Conservation (phyloP, 2,113 vertebrate species). For the Amia ocellicauda region DNA sequence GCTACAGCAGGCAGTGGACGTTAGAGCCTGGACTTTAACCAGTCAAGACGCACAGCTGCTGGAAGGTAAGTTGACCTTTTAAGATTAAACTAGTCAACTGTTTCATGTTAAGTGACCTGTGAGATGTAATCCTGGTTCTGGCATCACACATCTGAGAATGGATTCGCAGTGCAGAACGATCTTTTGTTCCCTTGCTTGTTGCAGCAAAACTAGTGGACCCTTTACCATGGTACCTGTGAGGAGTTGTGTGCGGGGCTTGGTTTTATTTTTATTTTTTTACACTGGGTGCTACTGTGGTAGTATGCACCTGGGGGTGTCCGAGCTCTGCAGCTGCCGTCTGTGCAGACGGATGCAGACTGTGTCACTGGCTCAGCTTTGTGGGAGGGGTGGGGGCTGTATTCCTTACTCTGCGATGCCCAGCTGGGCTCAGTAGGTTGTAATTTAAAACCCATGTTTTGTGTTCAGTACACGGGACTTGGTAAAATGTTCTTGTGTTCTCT, state of each 20-base stretch:
- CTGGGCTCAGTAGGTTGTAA: no score
- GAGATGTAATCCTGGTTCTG: constrained; percentile 69
- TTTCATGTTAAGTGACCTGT: constrained; percentile 33
- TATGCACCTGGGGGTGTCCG: no score
- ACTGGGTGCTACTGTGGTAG: no score
- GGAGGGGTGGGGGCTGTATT: not conserved
- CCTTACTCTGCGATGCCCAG: no score
- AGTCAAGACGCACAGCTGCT: constrained; percentile 92
- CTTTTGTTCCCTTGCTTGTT: constrained; percentile 31
- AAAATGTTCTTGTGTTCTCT: no score
- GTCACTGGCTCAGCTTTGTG: constrained; percentile 32
- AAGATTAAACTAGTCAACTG: constrained; percentile 59
- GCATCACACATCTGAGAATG: constrained; percentile 92
- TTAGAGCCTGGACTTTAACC: constrained; percentile 99
- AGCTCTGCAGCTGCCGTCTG: constrained; percentile 4
- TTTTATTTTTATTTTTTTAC: no score
- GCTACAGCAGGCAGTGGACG: constrained; percentile 98
- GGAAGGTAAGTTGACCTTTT: constrained; percentile 89
- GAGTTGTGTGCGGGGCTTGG: constrained; percentile 14
- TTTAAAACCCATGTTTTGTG: no score
- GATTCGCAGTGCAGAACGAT: constrained; percentile 95
- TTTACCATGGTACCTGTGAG: constrained; percentile 30
- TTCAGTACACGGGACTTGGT: no score
- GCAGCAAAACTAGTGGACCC: no score
- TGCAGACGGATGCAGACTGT: constrained; percentile 28